phyloP scores from a whole-genome alignment of 2,888 invertebrate species.

The Agrochola litura region DNA sequence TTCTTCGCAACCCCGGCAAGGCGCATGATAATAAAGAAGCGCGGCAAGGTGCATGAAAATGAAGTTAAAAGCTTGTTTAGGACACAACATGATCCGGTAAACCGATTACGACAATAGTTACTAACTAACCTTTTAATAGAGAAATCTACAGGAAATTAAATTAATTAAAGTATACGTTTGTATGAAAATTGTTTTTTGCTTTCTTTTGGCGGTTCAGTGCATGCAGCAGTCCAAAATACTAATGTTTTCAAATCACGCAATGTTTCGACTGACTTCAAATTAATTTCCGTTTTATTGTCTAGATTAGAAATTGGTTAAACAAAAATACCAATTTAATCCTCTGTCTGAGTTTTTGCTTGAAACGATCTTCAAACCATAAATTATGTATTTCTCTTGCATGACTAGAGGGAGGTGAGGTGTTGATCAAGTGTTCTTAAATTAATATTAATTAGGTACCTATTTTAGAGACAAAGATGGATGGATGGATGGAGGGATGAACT shows the following conservation, averaged over 20 bases:
- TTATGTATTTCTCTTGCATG: neutral
- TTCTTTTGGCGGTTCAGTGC: conserved; percentile 18
- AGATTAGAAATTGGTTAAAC: conserved; percentile 21
- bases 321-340: conserved; percentile 1
- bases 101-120: neutral
- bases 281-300: conserved; percentile 24
- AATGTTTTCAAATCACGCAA: conserved; percentile 46
- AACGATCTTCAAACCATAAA: neutral
- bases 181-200: conserved; percentile 4
- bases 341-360: conserved; percentile 9
- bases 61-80: neutral
- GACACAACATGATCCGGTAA: neutral
- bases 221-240: conserved; percentile 21
- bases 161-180: neutral
- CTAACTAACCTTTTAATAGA: neutral
- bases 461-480: neutral
- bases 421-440: neutral
- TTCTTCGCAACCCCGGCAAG: no score
- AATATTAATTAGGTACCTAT: neutral
- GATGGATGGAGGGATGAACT: no score
- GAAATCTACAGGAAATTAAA: neutral
- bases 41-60: neutral
- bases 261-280: neutral
- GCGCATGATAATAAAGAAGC: no score
- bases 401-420: no score